Conservation (phyloP, 35 echinoderm and acorn worm genomes). For the Nesometra sesokonis region DNA sequence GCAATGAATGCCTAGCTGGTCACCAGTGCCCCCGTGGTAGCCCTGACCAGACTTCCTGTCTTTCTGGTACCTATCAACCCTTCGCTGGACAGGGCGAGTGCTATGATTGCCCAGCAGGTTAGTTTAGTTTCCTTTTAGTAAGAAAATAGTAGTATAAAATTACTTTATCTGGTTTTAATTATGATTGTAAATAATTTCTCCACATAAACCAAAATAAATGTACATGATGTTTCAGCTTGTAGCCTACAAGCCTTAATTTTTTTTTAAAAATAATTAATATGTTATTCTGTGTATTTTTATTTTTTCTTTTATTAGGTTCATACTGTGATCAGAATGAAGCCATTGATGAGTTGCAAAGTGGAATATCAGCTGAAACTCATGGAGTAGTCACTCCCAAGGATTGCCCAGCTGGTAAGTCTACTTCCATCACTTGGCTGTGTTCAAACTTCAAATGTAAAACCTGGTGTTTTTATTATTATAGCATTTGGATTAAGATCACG, state of each 20-base stretch:
- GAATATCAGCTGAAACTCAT: constrained; percentile 71
- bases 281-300: no score
- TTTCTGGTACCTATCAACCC: constrained; percentile 74
- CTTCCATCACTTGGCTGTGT: no score
- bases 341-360: constrained; percentile 89
- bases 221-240: no score
- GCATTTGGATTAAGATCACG: no score
- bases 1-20: constrained; percentile 73
- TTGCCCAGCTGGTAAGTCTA: constrained; percentile 61
- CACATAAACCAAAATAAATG: no score
- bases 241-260: no score
- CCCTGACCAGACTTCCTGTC: constrained; percentile 65
- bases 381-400: constrained; percentile 94
- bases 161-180: no score
- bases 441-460: no score
- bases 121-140: not conserved
- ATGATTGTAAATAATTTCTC: no score
- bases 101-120: constrained; percentile 67
- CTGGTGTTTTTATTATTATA: no score
- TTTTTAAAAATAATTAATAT: no score
- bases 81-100: constrained; percentile 63
- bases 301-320: constrained; percentile 23
- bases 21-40: constrained; percentile 81
- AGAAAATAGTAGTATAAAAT: no score
- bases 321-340: constrained; percentile 97